phyloP scores from a whole-genome alignment of 2,797 vertebrate species.

The Zalophus californianus region DNA sequence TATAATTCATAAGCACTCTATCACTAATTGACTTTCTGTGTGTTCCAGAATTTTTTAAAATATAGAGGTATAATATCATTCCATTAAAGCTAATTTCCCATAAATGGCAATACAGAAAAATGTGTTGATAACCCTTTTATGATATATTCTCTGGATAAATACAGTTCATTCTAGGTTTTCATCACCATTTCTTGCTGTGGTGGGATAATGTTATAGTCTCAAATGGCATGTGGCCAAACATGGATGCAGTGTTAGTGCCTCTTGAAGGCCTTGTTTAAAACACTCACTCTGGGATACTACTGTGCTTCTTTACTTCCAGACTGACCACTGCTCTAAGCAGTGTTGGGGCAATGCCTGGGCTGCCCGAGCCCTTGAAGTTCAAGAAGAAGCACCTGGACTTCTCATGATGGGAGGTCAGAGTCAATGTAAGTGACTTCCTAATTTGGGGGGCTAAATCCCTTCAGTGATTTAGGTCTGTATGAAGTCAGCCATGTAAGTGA shows the following conservation, averaged over 20 bases:
- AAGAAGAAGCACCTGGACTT: constrained; percentile 68
- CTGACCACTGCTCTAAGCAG: constrained; percentile 68
- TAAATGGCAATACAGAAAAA: not conserved
- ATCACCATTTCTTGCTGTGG: not conserved
- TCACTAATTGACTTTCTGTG: not conserved
- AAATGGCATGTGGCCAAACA: not conserved
- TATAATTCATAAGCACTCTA: not conserved
- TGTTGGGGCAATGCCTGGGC: constrained; percentile 64
- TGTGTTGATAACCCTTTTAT: not conserved
- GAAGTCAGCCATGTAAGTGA: not conserved
- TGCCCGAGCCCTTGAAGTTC: constrained; percentile 46
- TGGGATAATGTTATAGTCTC: not conserved
- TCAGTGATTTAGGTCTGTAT: not conserved
- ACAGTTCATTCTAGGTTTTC: not conserved
- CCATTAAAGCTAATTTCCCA: not conserved
- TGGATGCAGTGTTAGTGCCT: not conserved
- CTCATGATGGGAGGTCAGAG: constrained; percentile 70
- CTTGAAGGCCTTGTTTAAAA: constrained; percentile 47
- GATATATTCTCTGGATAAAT: not conserved
- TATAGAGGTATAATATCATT: not conserved
- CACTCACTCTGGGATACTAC: constrained; percentile 63
- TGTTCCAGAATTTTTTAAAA: not conserved
- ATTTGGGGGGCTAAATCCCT: constrained; percentile 52
- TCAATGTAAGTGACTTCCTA: constrained; percentile 75
- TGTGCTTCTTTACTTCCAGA: constrained; percentile 72